Percentiles rank a stretch among this genome's conserved stretches.
Conservation (phyloP, 2,888 invertebrate genomes). For the Oegoconia quadripuncta region DNA sequence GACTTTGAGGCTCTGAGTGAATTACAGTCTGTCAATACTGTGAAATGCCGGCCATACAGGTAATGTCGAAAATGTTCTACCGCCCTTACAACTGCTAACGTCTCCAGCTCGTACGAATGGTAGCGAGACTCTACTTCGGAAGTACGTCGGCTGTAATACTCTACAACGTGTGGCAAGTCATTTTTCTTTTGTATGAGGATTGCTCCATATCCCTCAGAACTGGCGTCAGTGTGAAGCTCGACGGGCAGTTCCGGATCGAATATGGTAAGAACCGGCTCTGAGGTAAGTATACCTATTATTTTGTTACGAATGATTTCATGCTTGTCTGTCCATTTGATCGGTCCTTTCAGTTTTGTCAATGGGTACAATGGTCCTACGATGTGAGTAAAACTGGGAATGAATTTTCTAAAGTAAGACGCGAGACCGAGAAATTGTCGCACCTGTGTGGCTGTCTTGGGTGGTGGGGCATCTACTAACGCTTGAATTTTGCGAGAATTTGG, state of each 20-base stretch:
- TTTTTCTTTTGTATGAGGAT: conserved; percentile 13
- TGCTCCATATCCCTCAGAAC: conserved; percentile 25
- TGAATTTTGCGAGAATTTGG: conserved; percentile 25
- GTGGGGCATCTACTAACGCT: conserved; percentile 13
- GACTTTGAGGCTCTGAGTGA: conserved; percentile 12
- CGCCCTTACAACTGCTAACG: conserved; percentile 17
- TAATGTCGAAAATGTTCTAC: conserved; percentile 15
- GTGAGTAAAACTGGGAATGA: conserved; percentile 23
- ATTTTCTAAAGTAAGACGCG: conserved; percentile 19
- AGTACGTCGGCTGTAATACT: conserved; percentile 14
- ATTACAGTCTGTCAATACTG: conserved; percentile 18
- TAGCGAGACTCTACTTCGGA: conserved; percentile 16
- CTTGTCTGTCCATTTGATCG: conserved; percentile 17
- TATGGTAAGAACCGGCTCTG: conserved; percentile 17
- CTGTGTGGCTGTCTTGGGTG: conserved; percentile 24
- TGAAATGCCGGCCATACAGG: conserved; percentile 14
- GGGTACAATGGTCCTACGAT: conserved; percentile 21
- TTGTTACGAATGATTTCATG: conserved; percentile 23
- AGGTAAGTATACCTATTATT: conserved; percentile 17
- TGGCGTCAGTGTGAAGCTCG: conserved; percentile 27
- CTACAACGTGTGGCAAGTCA: conserved; percentile 6
- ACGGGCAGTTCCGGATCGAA: conserved; percentile 17
- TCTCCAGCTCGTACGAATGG: conserved; percentile 22
- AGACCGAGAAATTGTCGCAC: conserved; percentile 25
- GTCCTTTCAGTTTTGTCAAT: conserved; percentile 19